Evolutionary conservation across 1,140 invertebrate species (phyloP).

Genomic region (Aethina tumida): DNA sequence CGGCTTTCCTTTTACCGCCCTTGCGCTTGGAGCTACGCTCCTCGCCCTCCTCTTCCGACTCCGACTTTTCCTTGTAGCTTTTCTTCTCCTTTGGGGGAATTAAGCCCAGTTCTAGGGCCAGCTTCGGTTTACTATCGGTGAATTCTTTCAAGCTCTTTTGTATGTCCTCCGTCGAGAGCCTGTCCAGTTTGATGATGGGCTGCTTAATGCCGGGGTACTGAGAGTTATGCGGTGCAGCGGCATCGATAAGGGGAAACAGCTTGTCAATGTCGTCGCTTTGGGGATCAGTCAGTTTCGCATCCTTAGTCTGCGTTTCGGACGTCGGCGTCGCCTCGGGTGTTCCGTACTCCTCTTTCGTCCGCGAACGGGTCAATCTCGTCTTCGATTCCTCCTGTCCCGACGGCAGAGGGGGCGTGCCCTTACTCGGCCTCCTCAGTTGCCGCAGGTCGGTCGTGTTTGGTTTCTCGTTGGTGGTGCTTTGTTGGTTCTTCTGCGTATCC

Average conservation of each 20-base stretch:
- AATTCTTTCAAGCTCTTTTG: conserved; percentile 51
- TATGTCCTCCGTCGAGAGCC: conserved; percentile 47
- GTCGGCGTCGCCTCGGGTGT: too few species aligned
- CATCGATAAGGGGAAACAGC: too few species aligned
- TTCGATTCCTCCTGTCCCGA: too few species aligned
- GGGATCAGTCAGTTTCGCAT: too few species aligned
- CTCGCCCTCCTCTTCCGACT: conserved; percentile 43
- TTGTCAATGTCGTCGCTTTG: too few species aligned
- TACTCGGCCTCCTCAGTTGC: conserved; percentile 15
- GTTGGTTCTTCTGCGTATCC: conserved; percentile 2
- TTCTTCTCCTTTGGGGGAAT: conserved; percentile 29
- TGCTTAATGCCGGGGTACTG: conserved; percentile 34
- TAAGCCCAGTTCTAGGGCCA: conserved; percentile 47
- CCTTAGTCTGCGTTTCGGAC: too few species aligned
- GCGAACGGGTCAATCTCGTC: too few species aligned
- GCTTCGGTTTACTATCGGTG: conserved; percentile 46
- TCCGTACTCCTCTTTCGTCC: too few species aligned
- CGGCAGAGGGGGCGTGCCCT: too few species aligned
- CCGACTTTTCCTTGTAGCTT: conserved; percentile 32
- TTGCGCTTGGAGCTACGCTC: conserved; percentile 28
- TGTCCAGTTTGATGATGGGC: conserved; percentile 33
- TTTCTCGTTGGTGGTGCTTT: conserved; percentile 8
- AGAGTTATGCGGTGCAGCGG: too few species aligned
- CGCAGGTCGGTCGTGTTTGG: too few species aligned
- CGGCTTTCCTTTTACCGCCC: conserved; percentile 20